Conservation (phyloP, 2,113 vertebrate species). For the Tamias sibiricus region DNA sequence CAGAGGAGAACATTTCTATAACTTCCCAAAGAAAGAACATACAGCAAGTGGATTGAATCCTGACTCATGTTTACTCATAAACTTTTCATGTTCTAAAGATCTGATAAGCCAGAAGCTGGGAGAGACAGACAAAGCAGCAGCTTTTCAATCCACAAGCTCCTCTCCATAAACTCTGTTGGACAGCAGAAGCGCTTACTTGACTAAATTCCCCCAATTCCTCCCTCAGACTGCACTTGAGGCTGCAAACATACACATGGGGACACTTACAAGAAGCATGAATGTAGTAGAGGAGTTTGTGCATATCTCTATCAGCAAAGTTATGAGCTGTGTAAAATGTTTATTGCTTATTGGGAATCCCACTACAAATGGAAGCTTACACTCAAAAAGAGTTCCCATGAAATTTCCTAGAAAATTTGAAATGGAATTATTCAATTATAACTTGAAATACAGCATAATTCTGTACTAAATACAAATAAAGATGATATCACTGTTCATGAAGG, state of each 20-base stretch:
- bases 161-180: neutral
- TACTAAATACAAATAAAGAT: neutral
- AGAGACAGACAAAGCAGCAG: neutral
- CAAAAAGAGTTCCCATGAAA: neutral
- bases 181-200: neutral
- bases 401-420: neutral
- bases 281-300: neutral
- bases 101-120: neutral
- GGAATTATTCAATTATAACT: neutral
- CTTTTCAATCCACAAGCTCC: neutral
- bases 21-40: neutral
- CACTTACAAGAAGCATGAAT: neutral
- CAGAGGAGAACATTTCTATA: neutral
- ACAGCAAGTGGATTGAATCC: neutral
- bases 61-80: neutral
- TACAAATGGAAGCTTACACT: neutral
- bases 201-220: neutral
- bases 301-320: neutral
- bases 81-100: neutral
- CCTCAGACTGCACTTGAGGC: neutral
- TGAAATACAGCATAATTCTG: neutral
- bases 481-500: neutral
- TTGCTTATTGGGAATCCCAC: neutral
- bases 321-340: neutral
- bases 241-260: neutral